These are phyloP conservation scores for Tetramorium parvispinum DNA, from an alignment of 1,140 invertebrate species.

Conservation along the genomic window DNA sequence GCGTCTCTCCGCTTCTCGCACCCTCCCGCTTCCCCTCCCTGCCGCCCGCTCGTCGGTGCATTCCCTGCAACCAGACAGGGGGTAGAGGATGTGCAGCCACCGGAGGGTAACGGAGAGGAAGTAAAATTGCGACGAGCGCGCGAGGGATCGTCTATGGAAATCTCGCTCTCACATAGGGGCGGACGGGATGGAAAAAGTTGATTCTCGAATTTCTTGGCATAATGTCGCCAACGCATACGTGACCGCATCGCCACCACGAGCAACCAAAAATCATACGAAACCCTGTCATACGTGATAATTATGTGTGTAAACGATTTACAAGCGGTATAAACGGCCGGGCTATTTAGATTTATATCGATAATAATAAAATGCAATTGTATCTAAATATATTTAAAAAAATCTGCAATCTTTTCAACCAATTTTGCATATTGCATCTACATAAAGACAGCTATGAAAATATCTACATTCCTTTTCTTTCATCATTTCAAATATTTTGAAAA, in stretches of 20 bases:
- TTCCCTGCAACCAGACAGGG: conserved; percentile 60
- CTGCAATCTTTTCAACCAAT: neutral
- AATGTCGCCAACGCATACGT: conserved; percentile 2
- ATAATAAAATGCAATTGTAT: neutral
- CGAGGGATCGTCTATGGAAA: conserved; percentile 70
- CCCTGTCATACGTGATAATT: neutral
- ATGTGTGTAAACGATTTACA: neutral
- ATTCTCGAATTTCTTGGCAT: conserved; percentile 42
- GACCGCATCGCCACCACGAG: neutral
- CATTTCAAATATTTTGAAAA: neutral
- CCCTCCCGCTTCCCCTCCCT: neutral
- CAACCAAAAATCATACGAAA: neutral
- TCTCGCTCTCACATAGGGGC: conserved; percentile 39
- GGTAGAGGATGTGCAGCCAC: conserved; percentile 41
- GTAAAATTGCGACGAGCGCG: conserved; percentile 65
- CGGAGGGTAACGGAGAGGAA: conserved; percentile 50
- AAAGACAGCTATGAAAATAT: neutral
- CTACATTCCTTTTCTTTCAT: neutral
- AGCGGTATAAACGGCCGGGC: no score
- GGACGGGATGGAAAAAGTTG: conserved; percentile 59
- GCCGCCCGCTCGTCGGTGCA: conserved; percentile 39
- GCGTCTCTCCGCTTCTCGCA: conserved; percentile 28
- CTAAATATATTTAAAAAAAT: neutral
- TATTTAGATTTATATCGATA: neutral
- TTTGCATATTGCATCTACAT: neutral